Evolutionary conservation across 2,888 invertebrate species (phyloP), one percentile per base, ranked within the genome.

Genomic region (Neocrepidodera transversa): DNA sequence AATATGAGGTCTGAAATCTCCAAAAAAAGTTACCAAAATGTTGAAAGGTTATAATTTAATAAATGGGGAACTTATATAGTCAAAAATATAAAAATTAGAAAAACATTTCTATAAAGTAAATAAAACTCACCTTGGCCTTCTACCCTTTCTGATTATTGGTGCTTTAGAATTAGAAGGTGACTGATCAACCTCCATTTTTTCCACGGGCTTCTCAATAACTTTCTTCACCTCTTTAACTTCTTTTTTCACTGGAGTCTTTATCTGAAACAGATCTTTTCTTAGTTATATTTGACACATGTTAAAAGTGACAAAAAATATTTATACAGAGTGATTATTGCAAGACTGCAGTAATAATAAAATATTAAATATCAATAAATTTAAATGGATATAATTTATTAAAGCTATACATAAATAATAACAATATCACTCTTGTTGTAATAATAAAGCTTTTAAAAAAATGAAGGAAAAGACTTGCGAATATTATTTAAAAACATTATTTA

Each of bases 211-310:
- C 57, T 69, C 71, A 47, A 35, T 23, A 4, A 38, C 28, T 28
- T 26, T 40, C 40, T 71, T 35, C 68, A 61, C 68, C 70, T 64
- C 63, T 61, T 75, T 71, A 68, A 61, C 68, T 70, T 64, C 63
- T 61, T 75, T 71, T 50, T 66, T 67, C 17, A 47, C 56, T 14
- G 75, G 71, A 32, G 73, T 42, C 68, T 77, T 77, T 5, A 75
- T 71, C 77, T 77, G 50, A 18, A 71, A 69, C 3, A 55, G 45
- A 53, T 17, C 6, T 56, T 35, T 6, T n/a, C 26, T 17, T 5
- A 11, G 20, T 47, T 43, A 13, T 45, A 40, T 14, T 40, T 40
- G 16, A 16, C 40, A n/a, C n/a, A 40, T 13, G 17, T 10, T 18
- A 17, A 26, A 14, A 8, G 3, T 28, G 20, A 30, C 32, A 48